A percentile compares a stretch with the other conserved stretches of the same genome.
phyloP scores from a whole-genome alignment of 1,140 invertebrate species.

The Limonius californicus region DNA sequence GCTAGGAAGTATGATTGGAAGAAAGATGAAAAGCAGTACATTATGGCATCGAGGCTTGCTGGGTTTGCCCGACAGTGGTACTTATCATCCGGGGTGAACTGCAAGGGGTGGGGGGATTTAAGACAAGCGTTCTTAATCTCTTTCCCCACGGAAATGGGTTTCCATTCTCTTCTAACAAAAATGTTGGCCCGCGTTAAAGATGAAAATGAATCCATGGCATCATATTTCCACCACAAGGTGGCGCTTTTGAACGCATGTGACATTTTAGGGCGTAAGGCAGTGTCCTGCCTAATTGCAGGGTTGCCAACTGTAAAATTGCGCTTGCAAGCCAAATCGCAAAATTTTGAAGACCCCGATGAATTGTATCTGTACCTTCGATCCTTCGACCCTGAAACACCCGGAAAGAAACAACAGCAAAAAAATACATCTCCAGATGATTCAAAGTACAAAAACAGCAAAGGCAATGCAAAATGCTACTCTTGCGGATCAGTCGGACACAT shows the following conservation, averaged over 20 bases:
- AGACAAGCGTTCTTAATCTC: constrained; percentile 6
- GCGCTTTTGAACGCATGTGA: constrained; percentile 19
- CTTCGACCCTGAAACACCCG: background rate
- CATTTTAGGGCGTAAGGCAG: constrained; percentile 18
- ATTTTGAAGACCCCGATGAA: constrained; percentile 16
- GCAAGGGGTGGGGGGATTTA: constrained; percentile 10
- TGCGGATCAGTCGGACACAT: constrained; percentile 10
- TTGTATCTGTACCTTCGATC: constrained; percentile 16
- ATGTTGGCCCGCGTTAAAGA: constrained; percentile 20
- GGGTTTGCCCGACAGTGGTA: constrained; percentile 23
- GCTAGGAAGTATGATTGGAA: constrained; percentile 8
- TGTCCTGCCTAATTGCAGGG: constrained; percentile 22
- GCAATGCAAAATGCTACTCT: background rate
- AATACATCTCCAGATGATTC: too few relatives aligned
- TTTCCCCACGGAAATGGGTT: constrained; percentile 23
- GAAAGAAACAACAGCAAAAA: background rate
- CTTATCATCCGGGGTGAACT: constrained; percentile 10
- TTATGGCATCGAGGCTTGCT: constrained; percentile 16
- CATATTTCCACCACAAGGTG: constrained; percentile 23
- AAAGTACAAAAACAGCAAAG: background rate
- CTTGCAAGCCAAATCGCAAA: constrained; percentile 7
- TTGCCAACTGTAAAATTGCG: background rate
- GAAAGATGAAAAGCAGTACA: constrained; percentile 19
- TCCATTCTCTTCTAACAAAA: background rate
- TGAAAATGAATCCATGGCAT: constrained; percentile 13